Conservation (phyloP, 2,113 vertebrate species). For the Aphyosemion australe region DNA sequence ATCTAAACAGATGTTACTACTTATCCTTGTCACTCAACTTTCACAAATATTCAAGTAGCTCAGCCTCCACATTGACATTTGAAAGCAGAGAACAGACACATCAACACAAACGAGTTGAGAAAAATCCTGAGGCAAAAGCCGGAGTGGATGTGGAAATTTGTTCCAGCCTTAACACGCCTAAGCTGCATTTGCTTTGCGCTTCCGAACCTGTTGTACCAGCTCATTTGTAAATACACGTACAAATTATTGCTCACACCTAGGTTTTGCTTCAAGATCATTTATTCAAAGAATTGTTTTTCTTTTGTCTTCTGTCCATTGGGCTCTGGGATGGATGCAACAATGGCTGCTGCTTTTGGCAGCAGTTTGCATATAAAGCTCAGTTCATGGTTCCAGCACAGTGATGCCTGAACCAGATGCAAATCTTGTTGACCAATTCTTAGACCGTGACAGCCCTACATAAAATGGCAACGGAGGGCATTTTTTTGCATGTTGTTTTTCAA, state of each 20-base stretch:
- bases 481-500: too few relatives aligned
- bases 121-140: conserved; percentile 16
- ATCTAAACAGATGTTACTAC: neutral
- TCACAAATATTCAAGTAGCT: conserved; percentile 2
- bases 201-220: neutral
- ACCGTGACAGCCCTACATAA: neutral
- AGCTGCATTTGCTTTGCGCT: neutral
- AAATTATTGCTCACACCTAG: neutral
- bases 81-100: conserved; percentile 16
- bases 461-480: too few relatives aligned
- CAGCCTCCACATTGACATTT: conserved; percentile 4
- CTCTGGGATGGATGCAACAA: neutral
- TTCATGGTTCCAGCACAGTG: neutral
- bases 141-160: neutral
- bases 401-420: neutral
- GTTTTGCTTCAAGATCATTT: neutral
- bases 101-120: conserved; percentile 20
- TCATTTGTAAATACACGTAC: neutral
- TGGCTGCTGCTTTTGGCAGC: neutral
- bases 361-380: neutral
- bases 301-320: neutral
- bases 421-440: neutral
- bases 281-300: neutral
- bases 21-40: neutral
- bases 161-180: neutral